These are phyloP conservation scores for Folsomia candida DNA, from an alignment of 2,888 invertebrate genomes.

Conservation along the genomic window DNA sequence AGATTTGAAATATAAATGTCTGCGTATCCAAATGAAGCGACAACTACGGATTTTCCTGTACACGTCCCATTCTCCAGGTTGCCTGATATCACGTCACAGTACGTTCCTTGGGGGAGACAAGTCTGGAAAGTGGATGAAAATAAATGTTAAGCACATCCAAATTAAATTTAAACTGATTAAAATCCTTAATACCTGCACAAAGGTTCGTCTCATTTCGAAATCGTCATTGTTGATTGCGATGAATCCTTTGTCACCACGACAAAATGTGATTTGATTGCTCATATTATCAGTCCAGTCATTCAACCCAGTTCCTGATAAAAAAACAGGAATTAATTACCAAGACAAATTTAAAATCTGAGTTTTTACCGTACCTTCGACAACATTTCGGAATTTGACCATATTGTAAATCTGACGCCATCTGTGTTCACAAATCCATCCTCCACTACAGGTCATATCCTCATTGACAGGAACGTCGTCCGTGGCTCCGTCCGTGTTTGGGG, in stretches of 20 bases:
- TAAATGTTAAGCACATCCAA: too few relatives aligned
- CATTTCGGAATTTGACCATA: slow-evolving; percentile 79
- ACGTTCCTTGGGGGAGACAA: slow-evolving; percentile 56
- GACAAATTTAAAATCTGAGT: neutral
- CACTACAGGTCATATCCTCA: slow-evolving; percentile 52
- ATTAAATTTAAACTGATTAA: too few relatives aligned
- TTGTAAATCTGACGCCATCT: slow-evolving; percentile 82
- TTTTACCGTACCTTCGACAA: slow-evolving; percentile 57
- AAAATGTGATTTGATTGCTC: slow-evolving; percentile 72
- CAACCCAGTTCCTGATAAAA: slow-evolving; percentile 58
- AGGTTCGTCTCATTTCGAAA: too few relatives aligned
- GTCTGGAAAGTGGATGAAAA: slow-evolving; percentile 52
- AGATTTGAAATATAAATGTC: slow-evolving; percentile 52
- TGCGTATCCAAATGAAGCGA: slow-evolving; percentile 53
- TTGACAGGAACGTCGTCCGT: slow-evolving; percentile 55
- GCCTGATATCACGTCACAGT: slow-evolving; percentile 58
- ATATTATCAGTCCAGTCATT: slow-evolving; percentile 78
- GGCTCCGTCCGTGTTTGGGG: slow-evolving; percentile 52
- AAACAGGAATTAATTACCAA: neutral
- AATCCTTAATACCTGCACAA: too few relatives aligned
- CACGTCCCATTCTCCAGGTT: slow-evolving; percentile 51
- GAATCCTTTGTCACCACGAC: slow-evolving; percentile 61
- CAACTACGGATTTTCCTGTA: slow-evolving; percentile 55
- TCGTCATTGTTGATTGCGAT: slow-evolving; percentile 63
- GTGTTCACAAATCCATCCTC: slow-evolving; percentile 62